These are phyloP conservation scores for Drosophila murphyi DNA, from an alignment of 1,140 invertebrate species.

Conservation along the genomic window DNA sequence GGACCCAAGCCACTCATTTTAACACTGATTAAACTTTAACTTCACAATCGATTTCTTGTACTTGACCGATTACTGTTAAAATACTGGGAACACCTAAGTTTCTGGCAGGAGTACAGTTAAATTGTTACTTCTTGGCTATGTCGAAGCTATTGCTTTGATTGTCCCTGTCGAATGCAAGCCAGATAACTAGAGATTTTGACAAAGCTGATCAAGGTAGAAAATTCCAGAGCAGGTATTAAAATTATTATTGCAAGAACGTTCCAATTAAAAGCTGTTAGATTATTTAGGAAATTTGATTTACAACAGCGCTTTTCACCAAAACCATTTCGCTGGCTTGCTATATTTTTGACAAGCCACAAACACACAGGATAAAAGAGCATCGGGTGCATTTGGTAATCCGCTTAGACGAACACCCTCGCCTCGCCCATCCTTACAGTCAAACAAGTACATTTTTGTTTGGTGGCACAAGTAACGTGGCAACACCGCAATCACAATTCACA, in stretches of 20 bases:
- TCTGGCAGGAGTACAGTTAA: neutral
- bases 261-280: no score
- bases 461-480: conserved; percentile 13
- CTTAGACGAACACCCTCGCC: conserved; percentile 49
- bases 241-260: no score
- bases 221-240: no score
- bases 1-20: conserved; percentile 88
- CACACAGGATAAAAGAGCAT: neutral
- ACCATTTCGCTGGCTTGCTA: conserved; percentile 1
- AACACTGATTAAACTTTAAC: conserved; percentile 10
- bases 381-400: conserved; percentile 46
- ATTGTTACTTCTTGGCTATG: neutral
- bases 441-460: neutral
- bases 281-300: no score
- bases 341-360: neutral
- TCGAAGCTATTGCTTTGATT: neutral
- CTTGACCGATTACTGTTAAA: neutral
- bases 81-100: neutral
- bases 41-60: conserved; percentile 4
- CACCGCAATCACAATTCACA: conserved; percentile 8
- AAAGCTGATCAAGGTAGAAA: no score
- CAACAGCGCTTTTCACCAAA: neutral
- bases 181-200: no score
- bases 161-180: neutral
- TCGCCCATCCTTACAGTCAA: neutral